Base-by-base conservation (phyloP, 2,888 invertebrate genomes). In the Oxyteleia sp. region DNA sequence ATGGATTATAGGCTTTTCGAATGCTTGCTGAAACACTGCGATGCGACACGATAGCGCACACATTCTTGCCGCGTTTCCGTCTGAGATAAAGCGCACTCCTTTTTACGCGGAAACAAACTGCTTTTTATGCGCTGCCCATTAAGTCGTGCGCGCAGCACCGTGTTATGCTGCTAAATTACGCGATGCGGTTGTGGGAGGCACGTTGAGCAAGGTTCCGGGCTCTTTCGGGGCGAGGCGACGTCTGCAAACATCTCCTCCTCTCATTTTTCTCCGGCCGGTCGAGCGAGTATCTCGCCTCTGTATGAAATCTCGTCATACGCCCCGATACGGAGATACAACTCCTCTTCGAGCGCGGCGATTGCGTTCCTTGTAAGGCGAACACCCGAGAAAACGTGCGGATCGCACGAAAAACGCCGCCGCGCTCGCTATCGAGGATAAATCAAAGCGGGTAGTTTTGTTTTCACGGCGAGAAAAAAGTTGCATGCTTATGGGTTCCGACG, bases 111-210 rank as follows among this genome's bases (percentile, higher is more conserved):
- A 72, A 84, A 75, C 75, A 66, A 75, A 80, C 80, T 38, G 53
- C 66, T 80, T 84, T 80, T 80, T 80, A 75, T 66, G 47, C 66
- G 35, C 55, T 61, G 51, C 41, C 84, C 80, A 84, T 84, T 75
- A 84, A 75, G 66, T 68, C 71, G 38, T 63, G 79, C 55, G 45
- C 74, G 69, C 41, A 61, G 64, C 74, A 57, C 55, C 53, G 59
- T 35, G 64, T 80, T 80, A 72, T 55, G 64, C 72, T 45, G 57
- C 69, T 84, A 71, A 78, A 78, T 75, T 69, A 75, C 75, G 79
- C 64, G 79, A 72, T 59, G 66, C 59, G 57, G 64, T 79, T 66
- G 83, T 79, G 79, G 79, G 79, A 71, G 79, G 71, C 26, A 38
- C 61, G 66, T 47, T 49, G 32, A 63, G 69, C 47, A n/a, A 53